These are phyloP conservation scores for Drosophila burlai DNA, from an alignment of 1,140 invertebrate species.

Conservation along the genomic window DNA sequence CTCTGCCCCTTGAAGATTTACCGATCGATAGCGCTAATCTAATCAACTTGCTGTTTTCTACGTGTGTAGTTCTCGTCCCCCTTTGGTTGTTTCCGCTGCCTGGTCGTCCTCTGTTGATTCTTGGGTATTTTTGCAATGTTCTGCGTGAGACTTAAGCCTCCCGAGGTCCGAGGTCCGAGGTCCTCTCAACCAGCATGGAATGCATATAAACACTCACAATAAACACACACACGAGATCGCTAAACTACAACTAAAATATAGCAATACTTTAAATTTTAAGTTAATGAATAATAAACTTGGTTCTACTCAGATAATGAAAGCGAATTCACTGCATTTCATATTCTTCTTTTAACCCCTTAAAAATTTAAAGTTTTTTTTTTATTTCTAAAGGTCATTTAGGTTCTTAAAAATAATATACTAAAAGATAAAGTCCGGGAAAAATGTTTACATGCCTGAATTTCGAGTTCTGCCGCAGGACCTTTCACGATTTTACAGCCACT, in stretches of 20 bases:
- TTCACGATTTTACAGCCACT: no score
- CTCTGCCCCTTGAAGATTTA: conserved; percentile 16
- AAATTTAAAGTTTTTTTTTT: no score
- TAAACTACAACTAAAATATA: conserved; percentile 78
- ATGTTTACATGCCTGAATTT: no score
- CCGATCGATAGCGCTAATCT: conserved; percentile 54
- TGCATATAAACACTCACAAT: conserved; percentile 55
- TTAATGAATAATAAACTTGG: conserved; percentile 67
- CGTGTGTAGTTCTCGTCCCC: conserved; percentile 28
- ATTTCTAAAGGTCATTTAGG: no score
- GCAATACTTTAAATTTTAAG: conserved; percentile 76
- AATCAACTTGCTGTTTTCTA: conserved; percentile 50
- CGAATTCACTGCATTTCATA: not conserved
- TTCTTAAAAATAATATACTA: no score
- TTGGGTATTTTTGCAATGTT: conserved; percentile 57
- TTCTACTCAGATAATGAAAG: conserved; percentile 51
- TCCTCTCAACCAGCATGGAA: conserved; percentile 46
- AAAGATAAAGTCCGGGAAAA: no score
- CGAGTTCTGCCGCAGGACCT: no score
- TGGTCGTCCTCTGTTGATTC: conserved; percentile 48
- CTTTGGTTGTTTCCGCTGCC: conserved; percentile 50
- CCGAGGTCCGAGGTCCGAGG: conserved; percentile 1
- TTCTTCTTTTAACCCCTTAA: no score
- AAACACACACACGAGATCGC: conserved; percentile 46
- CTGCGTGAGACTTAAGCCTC: conserved; percentile 29